Evolutionary conservation across 1,140 invertebrate genomes (phyloP).

Genomic region (Bombus pyrosoma): DNA sequence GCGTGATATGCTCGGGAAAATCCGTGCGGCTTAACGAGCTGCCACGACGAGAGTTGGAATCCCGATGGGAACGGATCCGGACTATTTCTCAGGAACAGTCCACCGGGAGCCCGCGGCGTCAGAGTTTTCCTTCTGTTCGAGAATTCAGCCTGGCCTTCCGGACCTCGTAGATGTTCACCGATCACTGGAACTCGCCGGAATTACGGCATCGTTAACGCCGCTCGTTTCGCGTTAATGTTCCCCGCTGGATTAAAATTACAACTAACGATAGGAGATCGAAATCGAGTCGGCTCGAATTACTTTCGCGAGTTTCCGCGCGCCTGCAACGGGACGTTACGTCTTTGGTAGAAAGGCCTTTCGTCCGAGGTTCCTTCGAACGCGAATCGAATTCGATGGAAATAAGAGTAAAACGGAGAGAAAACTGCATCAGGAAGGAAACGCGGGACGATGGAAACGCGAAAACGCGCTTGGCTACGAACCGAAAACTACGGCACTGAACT

Average conservation of each 20-base stretch:
- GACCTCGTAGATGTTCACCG: constrained; percentile 11
- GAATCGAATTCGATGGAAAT: not conserved
- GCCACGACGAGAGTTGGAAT: constrained; percentile 64
- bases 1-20: constrained; percentile 43
- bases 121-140: constrained; percentile 42
- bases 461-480: constrained; percentile 22
- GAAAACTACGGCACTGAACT: constrained; percentile 58
- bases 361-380: not conserved
- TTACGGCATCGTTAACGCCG: constrained; percentile 30
- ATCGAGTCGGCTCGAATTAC: not conserved
- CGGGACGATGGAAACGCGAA: constrained; percentile 19
- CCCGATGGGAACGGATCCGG: constrained; percentile 51
- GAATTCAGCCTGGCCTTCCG: not conserved
- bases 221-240: constrained; percentile 26
- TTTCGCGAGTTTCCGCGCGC: not conserved
- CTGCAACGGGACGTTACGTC: too few relatives aligned
- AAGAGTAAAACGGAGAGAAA: not conserved
- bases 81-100: constrained; percentile 69
- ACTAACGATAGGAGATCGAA: not conserved
- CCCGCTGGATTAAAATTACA: constrained; percentile 30
- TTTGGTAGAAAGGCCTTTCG: too few relatives aligned
- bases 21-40: constrained; percentile 61
- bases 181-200: constrained; percentile 35
- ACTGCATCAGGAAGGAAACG: constrained; percentile 10
- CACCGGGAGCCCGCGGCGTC: constrained; percentile 22